Conservation (phyloP, 2,888 invertebrate genomes). For the Acanthosepion esculentum region DNA sequence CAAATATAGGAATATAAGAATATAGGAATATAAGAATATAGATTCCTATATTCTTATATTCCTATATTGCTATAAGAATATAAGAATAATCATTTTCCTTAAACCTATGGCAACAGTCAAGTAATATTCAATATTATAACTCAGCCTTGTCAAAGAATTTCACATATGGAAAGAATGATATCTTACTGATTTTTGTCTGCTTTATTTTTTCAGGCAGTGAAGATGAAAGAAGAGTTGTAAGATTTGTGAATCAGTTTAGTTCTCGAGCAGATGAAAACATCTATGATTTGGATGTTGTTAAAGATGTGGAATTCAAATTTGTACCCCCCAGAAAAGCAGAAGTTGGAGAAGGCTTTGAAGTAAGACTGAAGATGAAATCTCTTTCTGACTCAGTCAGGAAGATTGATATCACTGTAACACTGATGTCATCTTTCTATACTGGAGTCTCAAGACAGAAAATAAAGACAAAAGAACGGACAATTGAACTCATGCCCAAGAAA, state of each 20-base stretch:
- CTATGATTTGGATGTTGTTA: constrained; percentile 53
- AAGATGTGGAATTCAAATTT: constrained; percentile 56
- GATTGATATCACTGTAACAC: not conserved
- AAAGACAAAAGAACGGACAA: not conserved
- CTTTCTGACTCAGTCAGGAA: not conserved
- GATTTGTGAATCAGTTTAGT: constrained; percentile 62
- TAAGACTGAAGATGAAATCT: constrained; percentile 54
- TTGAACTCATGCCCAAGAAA: not conserved
- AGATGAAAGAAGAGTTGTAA: constrained; percentile 64
- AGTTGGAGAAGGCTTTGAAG: constrained; percentile 58
- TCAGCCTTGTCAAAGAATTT: too few relatives aligned
- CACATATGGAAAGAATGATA: too few relatives aligned
- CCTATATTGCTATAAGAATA: too few relatives aligned
- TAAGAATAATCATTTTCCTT: too few relatives aligned
- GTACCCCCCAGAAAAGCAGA: constrained; percentile 53
- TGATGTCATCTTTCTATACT: not conserved
- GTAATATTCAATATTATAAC: too few relatives aligned
- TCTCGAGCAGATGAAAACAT: constrained; percentile 59
- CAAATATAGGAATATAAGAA: too few relatives aligned
- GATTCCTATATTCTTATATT: too few relatives aligned
- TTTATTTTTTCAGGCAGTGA: constrained; percentile 56
- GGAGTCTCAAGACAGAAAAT: not conserved
- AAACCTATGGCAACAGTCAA: too few relatives aligned
- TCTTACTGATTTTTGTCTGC: too few relatives aligned
- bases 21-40: too few relatives aligned